Base-by-base conservation (phyloP, 2,797 vertebrate genomes). In the Oceanodroma leucorhoa region DNA sequence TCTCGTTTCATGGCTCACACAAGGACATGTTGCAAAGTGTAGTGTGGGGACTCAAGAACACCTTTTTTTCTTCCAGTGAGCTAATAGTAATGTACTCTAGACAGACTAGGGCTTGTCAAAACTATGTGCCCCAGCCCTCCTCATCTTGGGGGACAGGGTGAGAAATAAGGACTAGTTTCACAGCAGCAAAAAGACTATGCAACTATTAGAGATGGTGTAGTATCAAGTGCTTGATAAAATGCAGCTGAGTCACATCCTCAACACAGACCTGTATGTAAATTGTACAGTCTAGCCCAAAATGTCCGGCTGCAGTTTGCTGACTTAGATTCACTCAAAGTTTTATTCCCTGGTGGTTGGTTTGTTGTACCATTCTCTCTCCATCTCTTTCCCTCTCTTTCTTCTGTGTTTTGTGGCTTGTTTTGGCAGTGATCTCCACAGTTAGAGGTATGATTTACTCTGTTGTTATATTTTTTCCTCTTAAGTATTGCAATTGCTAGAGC, bases 1-100 rank as follows among this genome's bases (percentile, higher is more conserved):
- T 57, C 48, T 73, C 38, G 32, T 53, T 57, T 60, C 38, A 6
- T 83, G 82, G 89, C 48, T 91, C 3, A 11, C 32, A 34, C 54
- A 60, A 23, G n/a, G 62, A 65, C 23, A 0, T 46, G 55, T 72
- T 0, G 0, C 62, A 70, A 81, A 91, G 26, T 0, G 0, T 48
- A 43, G 19, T 5, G 6, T 2, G 18, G 34, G 36, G 43, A 57
- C 77, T 70, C 32, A 29, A 50, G 46, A 65, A 54, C 20, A n/a
- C 23, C 54, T 7, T 18, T 45, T 58, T 48, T 32, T 43, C 22
- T 38, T 29, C 26, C 26, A 38, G 55, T 46, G 34, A 79, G 11
- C 29, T 69, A 61, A n/a, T 8, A 60, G 13, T 50, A 57, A 65
- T 26, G 7, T 24, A 8, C 26, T 66, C 36, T 66, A 78, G 50